These are phyloP conservation scores for Apteryx mantelli DNA, from an alignment of 2,113 vertebrate species.

Conservation along the genomic window DNA sequence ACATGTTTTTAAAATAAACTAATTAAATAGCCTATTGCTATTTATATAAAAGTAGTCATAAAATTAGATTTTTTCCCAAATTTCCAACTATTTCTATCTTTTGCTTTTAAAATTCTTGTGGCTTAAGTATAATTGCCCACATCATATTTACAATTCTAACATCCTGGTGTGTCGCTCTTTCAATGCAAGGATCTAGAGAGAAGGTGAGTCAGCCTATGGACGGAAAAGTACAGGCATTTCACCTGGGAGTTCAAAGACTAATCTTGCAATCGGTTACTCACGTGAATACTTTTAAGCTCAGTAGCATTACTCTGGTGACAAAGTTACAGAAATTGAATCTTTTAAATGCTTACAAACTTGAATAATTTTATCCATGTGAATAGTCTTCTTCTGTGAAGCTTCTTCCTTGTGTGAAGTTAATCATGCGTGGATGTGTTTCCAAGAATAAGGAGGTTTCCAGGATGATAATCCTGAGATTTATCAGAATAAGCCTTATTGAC, in stretches of 20 bases:
- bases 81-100: not conserved
- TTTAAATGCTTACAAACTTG: not conserved
- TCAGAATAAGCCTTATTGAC: constrained; percentile 12
- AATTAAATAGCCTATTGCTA: not conserved
- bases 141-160: not conserved
- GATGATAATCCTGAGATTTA: not conserved
- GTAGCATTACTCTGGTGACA: not conserved
- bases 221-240: not conserved
- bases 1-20: not conserved
- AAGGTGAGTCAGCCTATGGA: not conserved
- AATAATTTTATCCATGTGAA: constrained; percentile 4
- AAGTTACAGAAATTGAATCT: not conserved
- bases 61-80: not conserved
- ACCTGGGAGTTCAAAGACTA: not conserved
- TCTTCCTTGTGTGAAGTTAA: not conserved
- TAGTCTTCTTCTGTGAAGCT: not conserved
- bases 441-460: not conserved
- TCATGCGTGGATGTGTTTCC: not conserved
- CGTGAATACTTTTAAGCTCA: not conserved
- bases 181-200: not conserved
- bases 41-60: not conserved
- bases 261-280: not conserved
- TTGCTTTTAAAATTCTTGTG: not conserved
- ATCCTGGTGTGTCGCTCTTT: not conserved
- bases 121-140: not conserved